These are phyloP conservation scores for Morpho helenor DNA, from an alignment of 2,888 invertebrate genomes.

Conservation along the genomic window DNA sequence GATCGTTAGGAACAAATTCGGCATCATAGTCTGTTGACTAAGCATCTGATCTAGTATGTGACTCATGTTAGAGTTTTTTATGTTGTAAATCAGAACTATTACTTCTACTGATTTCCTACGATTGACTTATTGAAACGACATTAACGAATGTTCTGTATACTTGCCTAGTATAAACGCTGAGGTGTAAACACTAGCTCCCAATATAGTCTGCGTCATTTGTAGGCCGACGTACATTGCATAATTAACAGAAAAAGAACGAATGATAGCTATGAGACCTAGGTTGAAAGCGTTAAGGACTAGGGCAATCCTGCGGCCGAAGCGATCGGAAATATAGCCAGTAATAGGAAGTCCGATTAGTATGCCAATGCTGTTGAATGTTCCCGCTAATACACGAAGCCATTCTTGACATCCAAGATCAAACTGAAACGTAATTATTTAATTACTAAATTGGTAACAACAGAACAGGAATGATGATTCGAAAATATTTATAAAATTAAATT, in stretches of 20 bases:
- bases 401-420: conserved; percentile 10
- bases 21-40: too few relatives aligned
- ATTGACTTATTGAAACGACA: background rate
- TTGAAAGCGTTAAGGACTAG: background rate
- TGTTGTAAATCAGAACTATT: too few relatives aligned
- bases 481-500: too few relatives aligned
- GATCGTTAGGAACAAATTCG: too few relatives aligned
- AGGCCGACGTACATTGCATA: conserved; percentile 7
- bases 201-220: background rate
- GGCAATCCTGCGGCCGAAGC: conserved; percentile 5
- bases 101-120: too few relatives aligned
- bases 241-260: conserved; percentile 4
- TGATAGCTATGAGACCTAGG: background rate
- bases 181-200: conserved; percentile 2
- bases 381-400: conserved; percentile 5
- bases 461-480: too few relatives aligned
- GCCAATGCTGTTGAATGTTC: conserved; percentile 3
- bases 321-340: conserved; percentile 4
- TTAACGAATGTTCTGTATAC: background rate
- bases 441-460: background rate
- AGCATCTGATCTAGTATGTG: too few relatives aligned
- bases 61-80: too few relatives aligned
- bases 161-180: conserved; percentile 5
- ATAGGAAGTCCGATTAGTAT: conserved; percentile 4
- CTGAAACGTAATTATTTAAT: conserved; percentile 5